Evolutionary conservation across 2,888 invertebrate species (phyloP).

Genomic region (Drymonia ruficornis): DNA sequence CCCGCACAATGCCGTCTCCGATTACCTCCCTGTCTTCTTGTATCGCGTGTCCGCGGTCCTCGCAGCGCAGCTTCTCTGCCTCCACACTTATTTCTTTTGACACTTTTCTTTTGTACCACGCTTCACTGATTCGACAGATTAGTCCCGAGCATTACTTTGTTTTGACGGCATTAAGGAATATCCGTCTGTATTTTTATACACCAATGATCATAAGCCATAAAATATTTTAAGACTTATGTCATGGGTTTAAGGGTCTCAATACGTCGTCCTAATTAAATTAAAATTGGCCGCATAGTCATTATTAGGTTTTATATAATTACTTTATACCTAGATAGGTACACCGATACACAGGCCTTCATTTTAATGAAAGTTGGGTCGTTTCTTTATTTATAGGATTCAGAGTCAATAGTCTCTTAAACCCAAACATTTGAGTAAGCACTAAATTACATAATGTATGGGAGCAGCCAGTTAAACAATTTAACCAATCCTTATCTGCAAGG

Average conservation of each 20-base stretch:
- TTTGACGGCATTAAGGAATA: slow-evolving; percentile 40
- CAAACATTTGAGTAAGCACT: not conserved
- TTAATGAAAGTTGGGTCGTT: not conserved
- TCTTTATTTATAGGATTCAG: too few species aligned
- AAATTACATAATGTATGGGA: not conserved
- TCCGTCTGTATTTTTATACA: slow-evolving; percentile 37
- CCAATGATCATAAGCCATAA: slow-evolving; percentile 22
- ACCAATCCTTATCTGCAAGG: too few species aligned
- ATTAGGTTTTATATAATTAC: slow-evolving; percentile 6
- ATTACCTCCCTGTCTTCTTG: slow-evolving; percentile 78
- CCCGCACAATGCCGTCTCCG: slow-evolving; percentile 81
- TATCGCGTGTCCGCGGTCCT: slow-evolving; percentile 68
- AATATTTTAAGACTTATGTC: not conserved
- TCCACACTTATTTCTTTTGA: slow-evolving; percentile 72
- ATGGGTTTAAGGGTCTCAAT: not conserved
- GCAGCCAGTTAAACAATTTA: too few species aligned
- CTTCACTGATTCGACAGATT: slow-evolving; percentile 64
- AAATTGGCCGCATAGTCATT: slow-evolving; percentile 9
- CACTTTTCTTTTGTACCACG: slow-evolving; percentile 69
- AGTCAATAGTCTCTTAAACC: too few species aligned
- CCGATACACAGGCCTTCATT: not conserved
- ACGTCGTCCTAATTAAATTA: slow-evolving; percentile 8
- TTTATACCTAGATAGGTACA: too few species aligned
- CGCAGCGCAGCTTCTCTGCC: slow-evolving; percentile 54
- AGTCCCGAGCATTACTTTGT: slow-evolving; percentile 45